Evolutionary conservation across 92 coral and sea anemone genomes (phyloP), one percentile per base, ranked within the genome.

Genomic region (Phenganax stokvisi): DNA sequence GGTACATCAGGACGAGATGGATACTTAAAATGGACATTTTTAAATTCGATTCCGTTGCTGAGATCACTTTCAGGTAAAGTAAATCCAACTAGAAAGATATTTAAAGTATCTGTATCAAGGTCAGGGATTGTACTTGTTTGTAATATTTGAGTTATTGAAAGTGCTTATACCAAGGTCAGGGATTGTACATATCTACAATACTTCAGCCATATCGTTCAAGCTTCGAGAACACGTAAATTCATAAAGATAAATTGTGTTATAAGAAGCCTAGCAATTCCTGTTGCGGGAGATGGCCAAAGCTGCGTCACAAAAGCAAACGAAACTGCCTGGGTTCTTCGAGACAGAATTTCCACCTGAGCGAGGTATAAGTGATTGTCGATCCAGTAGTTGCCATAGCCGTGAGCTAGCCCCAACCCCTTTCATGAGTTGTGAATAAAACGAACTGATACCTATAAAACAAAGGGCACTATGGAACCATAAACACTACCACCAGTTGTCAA

Each of bases 361-460:
- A 37, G 94, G 88, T 72, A 93, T 93, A 31, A 88, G 81, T 13
- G 98, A 93, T n/a, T 84, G 84, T 47, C 98, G 85, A 80, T 93
- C 98, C 75, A 91, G 87, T 11, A 93, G 63, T 70, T 93, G 92
- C 98, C 98, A 93, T 37, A 93, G 59, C 77, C 98, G 84, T 7
- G 85, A 83, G 75, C 98, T 92, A 9, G 98, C 98, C 66, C 98
- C 98, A 44, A 89, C 87, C 1, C 98, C 98, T 70, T 93, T 93
- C 98, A 93, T 93, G 54, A 93, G 85, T 70, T 93, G 97, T 13
- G 98, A 93, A 84, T 92, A 93, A 71, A 93, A 93, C 27, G 98
- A 93, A 82, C 98, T 93, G 59, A 93, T 57, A 56, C 98, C 98
- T 93, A 84, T 25, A 83, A 71, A 17, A 17, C 65, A 57, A 76